phyloP scores from a whole-genome alignment of 2,797 vertebrate genomes.

The Martes flavigula region DNA sequence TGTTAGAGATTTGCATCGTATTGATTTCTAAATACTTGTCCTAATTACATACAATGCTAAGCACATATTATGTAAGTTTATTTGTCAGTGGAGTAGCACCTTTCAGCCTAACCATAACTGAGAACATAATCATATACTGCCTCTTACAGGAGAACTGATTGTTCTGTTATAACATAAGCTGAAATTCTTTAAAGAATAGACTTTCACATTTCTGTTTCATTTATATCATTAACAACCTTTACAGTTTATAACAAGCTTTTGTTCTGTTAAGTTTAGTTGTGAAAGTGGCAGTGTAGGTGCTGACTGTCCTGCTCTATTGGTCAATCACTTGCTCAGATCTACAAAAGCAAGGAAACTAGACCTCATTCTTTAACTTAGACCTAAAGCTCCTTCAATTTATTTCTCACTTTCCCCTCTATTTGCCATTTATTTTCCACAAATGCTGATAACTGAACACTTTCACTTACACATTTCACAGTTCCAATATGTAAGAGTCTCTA shows the following conservation, averaged over 20 bases:
- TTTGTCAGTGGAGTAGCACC: background rate
- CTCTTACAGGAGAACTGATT: slow-evolving; percentile 53
- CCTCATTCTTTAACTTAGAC: background rate
- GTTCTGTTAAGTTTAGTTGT: background rate
- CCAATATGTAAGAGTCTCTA: background rate
- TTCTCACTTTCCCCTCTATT: background rate
- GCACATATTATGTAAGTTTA: background rate
- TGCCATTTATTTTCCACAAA: background rate
- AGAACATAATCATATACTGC: slow-evolving; percentile 50
- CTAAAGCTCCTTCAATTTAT: background rate
- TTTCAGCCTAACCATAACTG: background rate
- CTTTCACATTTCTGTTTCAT: background rate
- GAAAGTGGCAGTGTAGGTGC: background rate
- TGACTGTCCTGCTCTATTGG: background rate
- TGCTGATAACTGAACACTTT: background rate
- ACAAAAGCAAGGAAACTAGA: background rate
- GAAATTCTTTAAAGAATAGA: background rate
- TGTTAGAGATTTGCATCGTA: background rate
- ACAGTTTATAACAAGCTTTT: background rate
- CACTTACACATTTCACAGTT: background rate
- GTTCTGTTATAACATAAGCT: background rate
- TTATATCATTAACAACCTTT: background rate
- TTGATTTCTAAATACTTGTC: background rate
- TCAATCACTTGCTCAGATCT: background rate
- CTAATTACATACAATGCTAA: background rate